Conservation (phyloP, 2,113 vertebrate species). For the Abramis brama region DNA sequence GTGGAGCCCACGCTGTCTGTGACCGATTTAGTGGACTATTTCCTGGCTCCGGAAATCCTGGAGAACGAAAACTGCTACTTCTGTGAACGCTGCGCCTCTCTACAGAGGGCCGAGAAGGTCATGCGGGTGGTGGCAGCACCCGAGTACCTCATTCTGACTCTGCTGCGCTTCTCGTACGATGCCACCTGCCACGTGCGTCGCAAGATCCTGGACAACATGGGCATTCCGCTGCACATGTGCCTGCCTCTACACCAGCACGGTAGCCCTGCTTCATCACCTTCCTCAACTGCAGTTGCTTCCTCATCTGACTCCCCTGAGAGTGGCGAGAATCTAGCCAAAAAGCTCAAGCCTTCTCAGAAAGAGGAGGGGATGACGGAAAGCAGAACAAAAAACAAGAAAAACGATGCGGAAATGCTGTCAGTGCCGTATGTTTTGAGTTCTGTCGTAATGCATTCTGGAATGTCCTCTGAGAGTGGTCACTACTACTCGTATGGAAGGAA, state of each 20-base stretch:
- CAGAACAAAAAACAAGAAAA: slow-evolving; percentile 63
- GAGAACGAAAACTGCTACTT: slow-evolving; percentile 96
- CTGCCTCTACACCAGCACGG: slow-evolving; percentile 80
- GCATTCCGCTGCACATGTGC: slow-evolving; percentile 85
- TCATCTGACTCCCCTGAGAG: slow-evolving; percentile 82
- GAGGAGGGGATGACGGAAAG: slow-evolving; percentile 50
- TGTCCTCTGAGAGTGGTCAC: slow-evolving; percentile 97
- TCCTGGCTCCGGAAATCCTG: slow-evolving; percentile 94
- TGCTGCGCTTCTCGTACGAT: slow-evolving; percentile 95
- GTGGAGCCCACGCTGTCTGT: slow-evolving; percentile 80
- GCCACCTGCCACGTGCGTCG: slow-evolving; percentile 92
- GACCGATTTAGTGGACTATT: slow-evolving; percentile 93
- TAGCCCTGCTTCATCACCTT: slow-evolving; percentile 59
- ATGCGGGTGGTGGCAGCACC: slow-evolving; percentile 91
- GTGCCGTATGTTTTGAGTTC: slow-evolving; percentile 89
- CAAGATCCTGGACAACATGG: slow-evolving; percentile 95
- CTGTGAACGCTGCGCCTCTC: slow-evolving; percentile 91
- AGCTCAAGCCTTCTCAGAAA: slow-evolving; percentile 90
- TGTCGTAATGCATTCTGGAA: slow-evolving; percentile 97
- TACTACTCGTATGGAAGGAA: slow-evolving; percentile 96
- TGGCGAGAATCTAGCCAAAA: slow-evolving; percentile 93
- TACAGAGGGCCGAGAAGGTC: slow-evolving; percentile 94
- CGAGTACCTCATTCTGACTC: slow-evolving; percentile 96
- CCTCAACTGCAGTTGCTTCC: slow-evolving; percentile 41
- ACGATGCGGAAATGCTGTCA: neutral